phyloP scores from a whole-genome alignment of 2,113 vertebrate species.

The Piaya cayana region DNA sequence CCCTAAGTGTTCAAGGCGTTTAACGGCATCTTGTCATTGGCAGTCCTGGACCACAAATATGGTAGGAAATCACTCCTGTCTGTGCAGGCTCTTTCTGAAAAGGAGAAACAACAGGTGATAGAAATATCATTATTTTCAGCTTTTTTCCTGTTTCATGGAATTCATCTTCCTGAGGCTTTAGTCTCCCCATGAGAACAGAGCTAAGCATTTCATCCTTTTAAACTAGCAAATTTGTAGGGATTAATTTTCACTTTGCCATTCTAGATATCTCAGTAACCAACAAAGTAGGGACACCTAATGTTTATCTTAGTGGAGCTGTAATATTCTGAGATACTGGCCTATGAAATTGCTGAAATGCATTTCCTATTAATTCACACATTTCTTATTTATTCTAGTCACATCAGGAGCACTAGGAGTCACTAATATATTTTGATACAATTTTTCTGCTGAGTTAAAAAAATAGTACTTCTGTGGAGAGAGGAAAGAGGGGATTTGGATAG shows the following conservation, averaged over 20 bases:
- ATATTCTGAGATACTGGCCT: not conserved
- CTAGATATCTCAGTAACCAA: not conserved
- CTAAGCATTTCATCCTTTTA: not conserved
- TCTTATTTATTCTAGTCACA: not conserved
- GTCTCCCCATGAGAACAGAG: not conserved
- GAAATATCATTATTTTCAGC: not conserved
- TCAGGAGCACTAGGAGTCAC: not conserved
- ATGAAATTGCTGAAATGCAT: not conserved
- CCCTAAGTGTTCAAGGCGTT: not conserved
- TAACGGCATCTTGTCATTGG: accelerated
- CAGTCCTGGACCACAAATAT: accelerated
- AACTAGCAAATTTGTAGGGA: not conserved
- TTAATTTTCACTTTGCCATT: conserved; percentile 9
- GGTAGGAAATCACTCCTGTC: not conserved
- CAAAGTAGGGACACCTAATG: not conserved
- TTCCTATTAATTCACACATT: not conserved
- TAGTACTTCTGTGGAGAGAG: not conserved
- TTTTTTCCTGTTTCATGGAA: not conserved
- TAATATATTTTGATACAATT: not conserved
- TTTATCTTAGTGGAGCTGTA: not conserved
- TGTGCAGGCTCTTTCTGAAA: not conserved
- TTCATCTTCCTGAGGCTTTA: not conserved
- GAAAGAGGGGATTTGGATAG: not conserved
- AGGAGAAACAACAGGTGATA: not conserved
- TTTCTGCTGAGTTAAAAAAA: not conserved